A percentile compares a stretch with the other conserved stretches of the same genome.
These are phyloP conservation scores for Lordiphosa andalusiaca DNA, from an alignment of 2,888 invertebrate species.

Conservation along the genomic window DNA sequence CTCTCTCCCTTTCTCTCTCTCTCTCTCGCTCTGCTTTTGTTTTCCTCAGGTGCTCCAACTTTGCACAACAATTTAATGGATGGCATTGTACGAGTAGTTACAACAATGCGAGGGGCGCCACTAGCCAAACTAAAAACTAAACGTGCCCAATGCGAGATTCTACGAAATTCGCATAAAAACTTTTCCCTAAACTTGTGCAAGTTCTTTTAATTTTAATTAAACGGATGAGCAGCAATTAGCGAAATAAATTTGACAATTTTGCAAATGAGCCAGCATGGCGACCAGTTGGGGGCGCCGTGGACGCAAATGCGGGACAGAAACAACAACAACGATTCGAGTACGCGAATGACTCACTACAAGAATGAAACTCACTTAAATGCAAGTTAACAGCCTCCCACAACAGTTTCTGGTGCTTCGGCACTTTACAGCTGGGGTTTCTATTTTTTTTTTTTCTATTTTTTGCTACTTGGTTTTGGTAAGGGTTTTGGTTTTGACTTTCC, in stretches of 20 bases:
- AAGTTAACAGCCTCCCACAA: conserved; percentile 31
- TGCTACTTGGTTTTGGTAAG: conserved; percentile 33
- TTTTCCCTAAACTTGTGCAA: conserved; percentile 47
- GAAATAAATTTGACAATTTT: conserved; percentile 72
- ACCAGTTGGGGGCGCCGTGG: conserved; percentile 8
- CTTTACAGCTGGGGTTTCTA: conserved; percentile 25
- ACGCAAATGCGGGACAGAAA: conserved; percentile 36
- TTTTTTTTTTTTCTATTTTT: conserved; percentile 27
- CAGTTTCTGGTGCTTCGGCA: conserved; percentile 23
- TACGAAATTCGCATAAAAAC: conserved; percentile 40
- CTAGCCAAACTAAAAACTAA: conserved; percentile 40
- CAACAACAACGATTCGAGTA: conserved; percentile 31
- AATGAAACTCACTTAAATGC: conserved; percentile 40
- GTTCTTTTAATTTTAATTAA: conserved; percentile 72
- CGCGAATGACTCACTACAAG: conserved; percentile 15
- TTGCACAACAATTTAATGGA: conserved; percentile 43
- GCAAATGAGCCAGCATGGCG: conserved; percentile 57
- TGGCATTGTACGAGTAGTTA: conserved; percentile 37
- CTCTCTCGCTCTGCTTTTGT: conserved; percentile 8
- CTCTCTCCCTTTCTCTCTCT: background rate
- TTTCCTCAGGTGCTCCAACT: conserved; percentile 59
- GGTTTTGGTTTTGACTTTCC: conserved; percentile 33
- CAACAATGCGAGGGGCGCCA: conserved; percentile 23
- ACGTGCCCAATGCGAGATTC: conserved; percentile 67
- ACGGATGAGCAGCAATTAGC: conserved; percentile 73